Base-by-base conservation (phyloP, 2,888 invertebrate species). In the Drosophila recens region DNA sequence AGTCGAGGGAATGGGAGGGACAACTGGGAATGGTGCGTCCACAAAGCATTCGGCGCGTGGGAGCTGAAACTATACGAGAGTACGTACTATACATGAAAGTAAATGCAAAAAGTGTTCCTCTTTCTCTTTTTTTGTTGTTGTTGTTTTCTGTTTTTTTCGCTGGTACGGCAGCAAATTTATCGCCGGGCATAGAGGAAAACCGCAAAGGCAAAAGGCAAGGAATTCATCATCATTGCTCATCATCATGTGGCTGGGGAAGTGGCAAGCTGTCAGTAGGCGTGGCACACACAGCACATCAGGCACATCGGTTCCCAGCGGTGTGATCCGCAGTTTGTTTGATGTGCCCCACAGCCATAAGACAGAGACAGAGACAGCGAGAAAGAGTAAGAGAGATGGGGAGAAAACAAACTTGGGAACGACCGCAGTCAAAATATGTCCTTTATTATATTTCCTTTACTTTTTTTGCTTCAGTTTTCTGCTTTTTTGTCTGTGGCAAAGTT, bases 141-240 rank as follows among this genome's bases (percentile, higher is more conserved):
- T 52, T 36, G 10, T 17, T 38, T 15, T n/a, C 34, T 8, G 33
- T 52, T 34, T 56, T 42, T 52, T 17, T 51, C 45, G 36, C 48
- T 58, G 36, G 23, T 49, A 42, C 6, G 40, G 9, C 69, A 68
- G 57, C 48, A 62, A 77, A 70, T 75, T 79, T 79, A 75, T 80
- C 76, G 75, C 52, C n/a, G 20, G 46, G 48, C 79, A 57, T 51
- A 64, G 59, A 67, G 49, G 45, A 33, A 58, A 52, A 58, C 73
- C 83, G 74, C 89, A 83, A 82, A 80, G 71, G 75, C 82, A 72
- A 63, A 79, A 75, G 80, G 71, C 89, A 84, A 78, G 63, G 82
- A 89, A 84, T 84, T 87, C 84, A 89, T 84, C 84, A 84, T 81
- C 87, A 70, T 72, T 74, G 84, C 81, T 77, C 82, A 68, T 72